Percentiles rank a stretch among this genome's conserved stretches.
These are phyloP conservation scores for Anthoscopus minutus DNA, from an alignment of 2,113 vertebrate genomes.

Conservation along the genomic window DNA sequence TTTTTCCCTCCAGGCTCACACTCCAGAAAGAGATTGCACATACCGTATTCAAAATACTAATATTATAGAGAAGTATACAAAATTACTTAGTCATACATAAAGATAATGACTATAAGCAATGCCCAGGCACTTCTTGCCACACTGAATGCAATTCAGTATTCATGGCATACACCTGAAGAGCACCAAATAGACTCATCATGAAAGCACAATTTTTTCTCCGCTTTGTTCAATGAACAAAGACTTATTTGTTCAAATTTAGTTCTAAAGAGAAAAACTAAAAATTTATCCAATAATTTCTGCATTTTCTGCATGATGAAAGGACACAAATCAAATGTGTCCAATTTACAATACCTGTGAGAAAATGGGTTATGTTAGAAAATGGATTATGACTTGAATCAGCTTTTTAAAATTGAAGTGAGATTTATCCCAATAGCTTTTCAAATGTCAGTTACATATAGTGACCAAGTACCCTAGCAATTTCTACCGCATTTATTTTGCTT, in stretches of 20 bases:
- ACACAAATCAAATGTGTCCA: neutral
- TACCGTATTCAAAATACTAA: neutral
- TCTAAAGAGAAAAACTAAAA: neutral
- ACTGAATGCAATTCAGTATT: neutral
- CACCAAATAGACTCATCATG: neutral
- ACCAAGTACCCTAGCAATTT: neutral
- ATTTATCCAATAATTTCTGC: neutral
- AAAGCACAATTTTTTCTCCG: neutral
- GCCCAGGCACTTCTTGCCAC: neutral
- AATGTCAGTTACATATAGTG: neutral
- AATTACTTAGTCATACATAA: neutral
- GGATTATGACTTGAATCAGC: neutral
- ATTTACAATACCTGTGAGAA: neutral
- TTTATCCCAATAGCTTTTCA: neutral
- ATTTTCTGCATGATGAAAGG: neutral
- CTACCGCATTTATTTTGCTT: neutral
- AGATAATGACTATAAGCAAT: neutral
- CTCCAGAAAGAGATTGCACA: neutral
- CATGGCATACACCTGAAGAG: neutral
- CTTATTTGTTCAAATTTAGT: neutral
- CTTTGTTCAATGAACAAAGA: neutral
- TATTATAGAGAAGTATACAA: neutral
- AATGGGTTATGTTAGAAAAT: neutral
- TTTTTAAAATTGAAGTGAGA: neutral
- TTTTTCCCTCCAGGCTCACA: rapidly evolving